Base-by-base conservation (phyloP, 2,113 vertebrate genomes). In the Myxocyprinus asiaticus region DNA sequence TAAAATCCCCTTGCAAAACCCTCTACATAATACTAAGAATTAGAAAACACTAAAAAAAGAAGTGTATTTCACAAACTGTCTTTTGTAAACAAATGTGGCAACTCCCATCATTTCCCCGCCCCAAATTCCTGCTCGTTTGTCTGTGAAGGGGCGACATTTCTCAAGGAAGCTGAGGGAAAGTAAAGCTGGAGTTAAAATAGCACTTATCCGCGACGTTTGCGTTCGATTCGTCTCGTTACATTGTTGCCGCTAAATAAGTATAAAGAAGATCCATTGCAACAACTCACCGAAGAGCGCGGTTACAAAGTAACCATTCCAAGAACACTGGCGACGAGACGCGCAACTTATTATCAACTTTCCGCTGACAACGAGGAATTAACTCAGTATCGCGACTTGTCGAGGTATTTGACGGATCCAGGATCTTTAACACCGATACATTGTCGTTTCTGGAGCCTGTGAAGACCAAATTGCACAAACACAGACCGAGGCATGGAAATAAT, bases 401-500 rank as follows among this genome's bases (percentile, higher is more conserved):
- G 17, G 2, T 4, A 17, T 63, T 51, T 42, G 4, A 75, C 45
- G 44, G 14, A 67, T 51, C 78, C 58, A 4, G 15, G 14, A 48
- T 70, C 7, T 58, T 53, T n/a, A 14, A 44, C 15, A 6, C 4
- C n/a, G 51, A 33, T 5, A 53, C 5, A 62, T n/a, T 12, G 10
- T 51, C 59, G n/a, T 47, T 66, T 64, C 22, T 33, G 11, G 53
- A 15, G 44, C 5, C 22, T 47, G 43, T 76, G 8, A 76, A 64
- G 61, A 47, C 4, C 7, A 3, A 9, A 47, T 47, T 61, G 10
- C 15, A 22, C 7, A 65, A 11, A 71, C 33, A 15, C 65, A 51
- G 11, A 12, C 45, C 15, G 77, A 85, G 11, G 86, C 77, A 98
- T 98, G 96, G 96, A 97, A 87, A 94, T 95, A 89, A 89, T 81